Percentiles rank a stretch among this genome's conserved stretches.
phyloP scores from a whole-genome alignment of 2,797 vertebrate species.

The Takifugu ocellatus region DNA sequence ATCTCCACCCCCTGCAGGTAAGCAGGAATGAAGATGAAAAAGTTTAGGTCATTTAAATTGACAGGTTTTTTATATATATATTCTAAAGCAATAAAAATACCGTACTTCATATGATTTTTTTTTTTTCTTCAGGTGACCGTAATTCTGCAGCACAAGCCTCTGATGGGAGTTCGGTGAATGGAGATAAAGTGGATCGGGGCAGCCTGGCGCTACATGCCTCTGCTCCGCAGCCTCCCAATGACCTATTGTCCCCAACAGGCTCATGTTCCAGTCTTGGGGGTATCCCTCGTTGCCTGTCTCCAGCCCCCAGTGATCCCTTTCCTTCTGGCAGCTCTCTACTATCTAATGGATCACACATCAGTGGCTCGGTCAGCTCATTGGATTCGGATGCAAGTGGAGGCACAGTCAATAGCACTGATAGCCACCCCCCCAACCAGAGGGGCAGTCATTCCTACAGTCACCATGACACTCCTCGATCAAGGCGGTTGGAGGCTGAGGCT shows the following conservation, averaged over 20 bases:
- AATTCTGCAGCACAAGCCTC: constrained; percentile 52
- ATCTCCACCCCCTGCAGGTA: constrained; percentile 63
- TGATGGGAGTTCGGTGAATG: constrained; percentile 76
- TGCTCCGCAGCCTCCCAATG: constrained; percentile 53
- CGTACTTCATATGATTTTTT: background rate
- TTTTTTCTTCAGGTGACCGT: constrained; percentile 54
- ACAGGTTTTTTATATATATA: background rate
- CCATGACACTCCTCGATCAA: constrained; percentile 58
- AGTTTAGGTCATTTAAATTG: too few relatives aligned
- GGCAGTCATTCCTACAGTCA: constrained; percentile 43
- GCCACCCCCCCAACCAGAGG: constrained; percentile 62
- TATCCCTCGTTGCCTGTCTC: constrained; percentile 77
- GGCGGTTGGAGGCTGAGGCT: constrained; percentile 67
- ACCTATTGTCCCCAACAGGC: constrained; percentile 74
- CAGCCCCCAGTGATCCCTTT: constrained; percentile 79
- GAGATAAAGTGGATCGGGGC: constrained; percentile 72
- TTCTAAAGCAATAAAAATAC: background rate
- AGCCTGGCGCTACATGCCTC: constrained; percentile 51
- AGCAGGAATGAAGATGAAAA: constrained; percentile 15
- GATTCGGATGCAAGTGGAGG: constrained; percentile 81
- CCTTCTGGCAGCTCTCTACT: constrained; percentile 80
- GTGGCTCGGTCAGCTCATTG: constrained; percentile 81
- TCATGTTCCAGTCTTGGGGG: constrained; percentile 79
- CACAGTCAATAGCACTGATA: constrained; percentile 77
- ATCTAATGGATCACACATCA: constrained; percentile 83